Percentiles rank a stretch among this genome's conserved stretches.
Evolutionary conservation across 2,888 invertebrate species (phyloP).

Genomic region (Xestobium rufovillosum): DNA sequence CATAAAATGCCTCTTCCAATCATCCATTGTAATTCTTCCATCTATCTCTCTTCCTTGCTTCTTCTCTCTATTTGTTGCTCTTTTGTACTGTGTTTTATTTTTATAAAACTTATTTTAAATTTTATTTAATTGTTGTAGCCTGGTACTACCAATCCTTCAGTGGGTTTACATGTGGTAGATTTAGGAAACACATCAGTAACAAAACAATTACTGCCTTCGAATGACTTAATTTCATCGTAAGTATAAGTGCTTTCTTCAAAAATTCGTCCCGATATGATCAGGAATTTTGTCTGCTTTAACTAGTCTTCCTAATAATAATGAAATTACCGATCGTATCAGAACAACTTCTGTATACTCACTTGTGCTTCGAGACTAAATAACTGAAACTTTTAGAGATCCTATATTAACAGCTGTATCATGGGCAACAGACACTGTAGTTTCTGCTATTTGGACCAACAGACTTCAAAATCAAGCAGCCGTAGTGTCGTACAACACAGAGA

Average conservation of each 20-base stretch:
- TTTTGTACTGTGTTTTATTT: too few species aligned
- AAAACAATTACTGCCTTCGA: constrained; percentile 31
- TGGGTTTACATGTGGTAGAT: constrained; percentile 54
- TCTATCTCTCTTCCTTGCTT: too few species aligned
- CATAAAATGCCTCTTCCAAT: too few species aligned
- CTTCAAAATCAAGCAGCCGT: constrained; percentile 66
- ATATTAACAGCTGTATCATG: constrained; percentile 68
- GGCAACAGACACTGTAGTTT: constrained; percentile 60
- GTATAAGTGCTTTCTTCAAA: constrained; percentile 23
- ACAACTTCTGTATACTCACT: neutral
- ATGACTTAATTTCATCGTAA: constrained; percentile 37
- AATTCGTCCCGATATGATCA: neutral
- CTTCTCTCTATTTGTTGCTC: too few species aligned
- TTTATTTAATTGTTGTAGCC: constrained; percentile 42
- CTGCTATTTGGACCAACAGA: constrained; percentile 83
- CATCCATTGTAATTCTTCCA: too few species aligned
- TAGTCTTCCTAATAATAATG: constrained; percentile 1
- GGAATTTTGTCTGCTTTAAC: neutral
- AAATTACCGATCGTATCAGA: neutral
- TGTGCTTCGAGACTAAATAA: constrained; percentile 24
- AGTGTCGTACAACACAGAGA: constrained; percentile 30
- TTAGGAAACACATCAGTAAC: constrained; percentile 39
- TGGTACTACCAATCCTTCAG: constrained; percentile 60
- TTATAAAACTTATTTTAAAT: too few species aligned
- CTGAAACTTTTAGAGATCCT: constrained; percentile 41